A percentile compares a stretch with the other conserved stretches of the same genome.
phyloP scores from a whole-genome alignment of 2,797 vertebrate species.

The Helarctos malayanus region DNA sequence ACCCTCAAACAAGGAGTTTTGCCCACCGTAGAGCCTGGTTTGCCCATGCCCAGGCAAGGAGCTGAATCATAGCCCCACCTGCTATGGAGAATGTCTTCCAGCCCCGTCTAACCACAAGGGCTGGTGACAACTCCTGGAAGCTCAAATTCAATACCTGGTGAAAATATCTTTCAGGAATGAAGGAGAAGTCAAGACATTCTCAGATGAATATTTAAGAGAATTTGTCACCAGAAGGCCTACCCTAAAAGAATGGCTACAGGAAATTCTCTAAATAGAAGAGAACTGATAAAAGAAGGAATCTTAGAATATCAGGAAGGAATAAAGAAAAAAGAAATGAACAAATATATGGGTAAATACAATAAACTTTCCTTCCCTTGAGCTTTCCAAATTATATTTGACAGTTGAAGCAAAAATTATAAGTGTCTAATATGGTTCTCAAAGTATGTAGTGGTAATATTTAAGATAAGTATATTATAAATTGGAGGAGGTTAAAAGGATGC shows the following conservation, averaged over 20 bases:
- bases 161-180: not conserved
- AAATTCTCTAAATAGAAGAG: not conserved
- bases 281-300: not conserved
- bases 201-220: not conserved
- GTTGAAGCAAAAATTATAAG: not conserved
- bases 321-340: not conserved
- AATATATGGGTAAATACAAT: not conserved
- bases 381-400: not conserved
- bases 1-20: not conserved
- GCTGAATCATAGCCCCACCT: not conserved
- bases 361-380: not conserved
- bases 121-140: not conserved
- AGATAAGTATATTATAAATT: not conserved
- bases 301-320: not conserved
- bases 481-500: not conserved
- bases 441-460: not conserved
- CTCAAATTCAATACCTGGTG: not conserved
- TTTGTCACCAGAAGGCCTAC: not conserved
- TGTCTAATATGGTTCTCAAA: not conserved
- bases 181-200: not conserved
- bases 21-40: rapidly evolving
- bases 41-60: not conserved
- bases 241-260: not conserved
- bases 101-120: not conserved
- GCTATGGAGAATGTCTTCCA: not conserved